Base-by-base conservation (phyloP, 1,140 invertebrate species). In the Lamellibrachia luymesi region DNA sequence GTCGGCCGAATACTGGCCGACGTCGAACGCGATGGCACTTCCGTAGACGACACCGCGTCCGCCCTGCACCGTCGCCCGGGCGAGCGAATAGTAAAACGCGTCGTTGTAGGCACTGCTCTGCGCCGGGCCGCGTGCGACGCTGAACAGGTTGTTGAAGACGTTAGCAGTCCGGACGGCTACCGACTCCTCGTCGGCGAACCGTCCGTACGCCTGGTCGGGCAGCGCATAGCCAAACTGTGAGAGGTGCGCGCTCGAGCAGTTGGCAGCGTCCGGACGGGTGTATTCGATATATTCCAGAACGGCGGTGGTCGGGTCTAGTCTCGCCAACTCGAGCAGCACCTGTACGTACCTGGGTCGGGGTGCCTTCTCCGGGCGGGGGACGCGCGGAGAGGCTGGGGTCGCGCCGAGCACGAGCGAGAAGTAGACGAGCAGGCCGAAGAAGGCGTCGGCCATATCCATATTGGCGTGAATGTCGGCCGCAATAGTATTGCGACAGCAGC, bases 21-120 rank as follows among this genome's bases (percentile, higher is more conserved):
- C 97, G 94, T 98, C 98, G 96, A 98, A 98, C 94, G 98, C 98
- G 92, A 98, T 98, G 5, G 97, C 97, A 38, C 98, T 98, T 1
- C 98, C 98, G 95, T 98, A 98, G 94, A 99, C 98, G 94, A 98
- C 98, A 2, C 38, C 92, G 50, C 51, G 27, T 6, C 49, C 38
- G 5, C n/a, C 89, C 27, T 89, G 52, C 38, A 90, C 38, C 10
- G 80, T 89, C 4, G 92, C 56, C 2, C 64, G 51, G 27, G 89
- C 92, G n/a, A 89, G 92, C 52, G 92, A 38, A 49, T 89, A 93
- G 64, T 50, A 93, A 27, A 93, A 93, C 6, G 89, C 92, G 38
- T 93, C 92, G 51, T 93, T 93, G 92, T 93, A 93, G 56, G 27
- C 38, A 0, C 13, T 49, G 25, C 13, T 49, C 10, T n/a, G 13